A percentile compares a stretch with the other conserved stretches of the same genome.
These are phyloP conservation scores for Vesta saturnalis DNA, from an alignment of 2,888 invertebrate genomes.

Conservation along the genomic window DNA sequence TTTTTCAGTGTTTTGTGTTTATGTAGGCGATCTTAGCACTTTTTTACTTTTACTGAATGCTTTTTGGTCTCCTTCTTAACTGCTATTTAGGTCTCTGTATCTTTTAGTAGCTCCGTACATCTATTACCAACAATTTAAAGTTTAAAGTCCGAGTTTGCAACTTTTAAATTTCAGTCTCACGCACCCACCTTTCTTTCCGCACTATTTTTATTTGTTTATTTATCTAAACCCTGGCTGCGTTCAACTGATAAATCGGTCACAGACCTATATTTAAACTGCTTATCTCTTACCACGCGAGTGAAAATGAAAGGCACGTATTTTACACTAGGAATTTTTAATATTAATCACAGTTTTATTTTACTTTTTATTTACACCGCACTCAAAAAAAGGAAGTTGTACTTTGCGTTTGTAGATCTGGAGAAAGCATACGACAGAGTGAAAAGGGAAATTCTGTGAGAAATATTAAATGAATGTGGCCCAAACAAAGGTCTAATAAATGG, in stretches of 20 bases:
- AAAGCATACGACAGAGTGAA: too few species aligned
- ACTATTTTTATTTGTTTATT: neutral
- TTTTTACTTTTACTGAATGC: neutral
- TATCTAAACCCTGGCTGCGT: neutral
- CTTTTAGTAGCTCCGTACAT: too few species aligned
- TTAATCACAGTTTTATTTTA: neutral
- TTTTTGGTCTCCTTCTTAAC: slow-evolving; percentile 6
- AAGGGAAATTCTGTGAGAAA: too few species aligned
- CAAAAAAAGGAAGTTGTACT: too few species aligned
- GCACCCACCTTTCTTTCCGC: neutral
- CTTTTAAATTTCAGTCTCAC: too few species aligned
- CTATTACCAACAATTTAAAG: neutral
- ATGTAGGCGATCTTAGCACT: neutral
- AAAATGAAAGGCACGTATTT: neutral
- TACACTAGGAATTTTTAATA: neutral
- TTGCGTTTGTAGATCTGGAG: too few species aligned
- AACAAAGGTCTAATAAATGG: too few species aligned
- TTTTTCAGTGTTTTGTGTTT: neutral
- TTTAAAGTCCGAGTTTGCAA: neutral
- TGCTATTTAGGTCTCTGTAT: neutral
- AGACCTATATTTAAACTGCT: too few species aligned
- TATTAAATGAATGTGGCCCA: too few species aligned
- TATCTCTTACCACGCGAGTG: neutral
- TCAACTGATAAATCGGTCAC: neutral
- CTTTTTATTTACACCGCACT: neutral